Evolutionary conservation across 2,888 invertebrate species (phyloP), one percentile per base, ranked within the genome.

Genomic region (Sericinus montela): DNA sequence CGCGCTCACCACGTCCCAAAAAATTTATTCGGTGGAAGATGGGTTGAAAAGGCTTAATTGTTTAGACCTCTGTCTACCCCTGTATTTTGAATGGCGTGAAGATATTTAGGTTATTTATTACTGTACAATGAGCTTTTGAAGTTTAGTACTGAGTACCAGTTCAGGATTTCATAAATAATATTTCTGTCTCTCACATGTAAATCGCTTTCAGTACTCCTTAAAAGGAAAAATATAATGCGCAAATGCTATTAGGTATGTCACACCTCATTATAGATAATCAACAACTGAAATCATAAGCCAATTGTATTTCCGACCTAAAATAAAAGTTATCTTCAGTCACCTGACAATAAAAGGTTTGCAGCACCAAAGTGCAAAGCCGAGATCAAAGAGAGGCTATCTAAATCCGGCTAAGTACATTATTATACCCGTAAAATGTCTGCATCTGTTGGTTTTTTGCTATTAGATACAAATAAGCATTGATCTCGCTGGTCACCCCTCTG

Each of bases 361-460:
- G 56, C 58, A 58, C 55, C 54, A 53, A 55, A 65, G 67, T 67
- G 70, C 68, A 67, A 56, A 63, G 62, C 66, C 62, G 67, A 81
- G 80, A 84, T 88, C 86, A 87, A 87, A 86, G 85, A 67, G 66
- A 67, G 72, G 67, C 77, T 73, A 72, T 73, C 75, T 72, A 85
- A 85, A 83, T 83, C 83, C 81, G 63, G 63, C 78, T 86, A 86
- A 87, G 84, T 76, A 83, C 80, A 79, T 86, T 86, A 87, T 83
- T 81, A 84, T 81, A 84, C 79, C 86, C 85, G 84, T 88, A 84
- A 87, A 88, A 87, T 84, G 81, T 68, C 72, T 86, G 72, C 87
- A 88, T 86, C 87, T 88, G 87, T 81, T 85, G 83, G 72, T 83
- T 85, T 86, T 86, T 77, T 83, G 75, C 79, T 80, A 86, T 86